Conservation (phyloP, 2,113 vertebrate genomes). For the Falcunculus frontatus region DNA sequence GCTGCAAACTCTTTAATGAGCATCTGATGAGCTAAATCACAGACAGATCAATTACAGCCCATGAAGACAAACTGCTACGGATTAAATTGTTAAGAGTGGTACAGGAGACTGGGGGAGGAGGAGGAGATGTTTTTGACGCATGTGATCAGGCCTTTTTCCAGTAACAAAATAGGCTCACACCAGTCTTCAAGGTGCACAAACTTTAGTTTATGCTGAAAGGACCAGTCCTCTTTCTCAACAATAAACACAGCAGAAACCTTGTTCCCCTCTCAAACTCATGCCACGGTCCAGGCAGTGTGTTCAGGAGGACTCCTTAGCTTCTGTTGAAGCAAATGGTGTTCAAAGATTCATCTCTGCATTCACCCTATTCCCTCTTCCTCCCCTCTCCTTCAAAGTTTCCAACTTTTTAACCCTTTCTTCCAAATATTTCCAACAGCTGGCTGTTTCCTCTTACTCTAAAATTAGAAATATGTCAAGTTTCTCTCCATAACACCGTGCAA, state of each 20-base stretch:
- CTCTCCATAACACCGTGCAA: not conserved
- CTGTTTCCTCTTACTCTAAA: not conserved
- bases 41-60: slow-evolving; percentile 39
- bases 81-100: not conserved
- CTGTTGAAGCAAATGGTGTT: not conserved
- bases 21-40: slow-evolving; percentile 50
- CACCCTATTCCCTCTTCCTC: fast-evolving
- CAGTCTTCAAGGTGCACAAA: not conserved
- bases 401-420: not conserved
- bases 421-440: not conserved
- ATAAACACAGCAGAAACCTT: not conserved
- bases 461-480: not conserved
- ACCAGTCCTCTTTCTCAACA: not conserved
- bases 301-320: not conserved
- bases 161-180: not conserved
- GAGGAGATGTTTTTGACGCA: not conserved
- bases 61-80: slow-evolving; percentile 25
- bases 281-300: fast-evolving
- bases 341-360: not conserved
- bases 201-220: not conserved
- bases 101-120: not conserved
- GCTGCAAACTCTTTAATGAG: slow-evolving; percentile 33
- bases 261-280: not conserved
- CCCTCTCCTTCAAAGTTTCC: not conserved
- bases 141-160: not conserved